A percentile compares a stretch with the other conserved stretches of the same genome.
These are phyloP conservation scores for Pardosa pseudoannulata DNA, from an alignment of 2,888 invertebrate genomes.

Conservation along the genomic window DNA sequence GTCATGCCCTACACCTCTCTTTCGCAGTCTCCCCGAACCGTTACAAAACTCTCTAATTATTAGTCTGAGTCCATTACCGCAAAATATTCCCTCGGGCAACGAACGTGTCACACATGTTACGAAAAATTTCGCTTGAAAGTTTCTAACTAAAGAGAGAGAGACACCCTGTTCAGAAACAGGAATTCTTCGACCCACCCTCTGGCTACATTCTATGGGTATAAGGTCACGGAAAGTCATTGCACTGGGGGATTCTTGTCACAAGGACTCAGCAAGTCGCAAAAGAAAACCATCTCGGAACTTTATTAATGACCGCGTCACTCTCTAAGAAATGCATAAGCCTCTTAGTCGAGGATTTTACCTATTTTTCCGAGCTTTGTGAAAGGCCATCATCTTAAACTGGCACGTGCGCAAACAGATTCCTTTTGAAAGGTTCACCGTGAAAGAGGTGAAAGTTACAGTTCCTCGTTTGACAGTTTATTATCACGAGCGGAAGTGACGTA, in stretches of 20 bases:
- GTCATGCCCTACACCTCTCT: no score
- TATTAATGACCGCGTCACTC: not conserved
- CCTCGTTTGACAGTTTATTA: no score
- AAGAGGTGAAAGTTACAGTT: no score
- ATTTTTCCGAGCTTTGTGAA: no score
- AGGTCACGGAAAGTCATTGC: slow-evolving; percentile 8
- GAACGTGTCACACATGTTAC: not conserved
- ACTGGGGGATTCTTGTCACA: slow-evolving; percentile 3
- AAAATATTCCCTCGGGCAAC: not conserved
- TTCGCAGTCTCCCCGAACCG: not conserved
- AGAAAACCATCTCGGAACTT: not conserved
- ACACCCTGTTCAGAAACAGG: slow-evolving; percentile 4
- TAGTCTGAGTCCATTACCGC: not conserved
- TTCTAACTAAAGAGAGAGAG: not conserved
- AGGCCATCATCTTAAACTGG: no score
- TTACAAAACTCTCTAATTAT: not conserved
- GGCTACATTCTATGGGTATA: not conserved
- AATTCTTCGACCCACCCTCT: not conserved
- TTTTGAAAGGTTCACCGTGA: no score
- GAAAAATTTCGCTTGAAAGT: not conserved
- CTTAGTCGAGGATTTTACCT: no score
- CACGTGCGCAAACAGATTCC: no score
- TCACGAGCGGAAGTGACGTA: no score
- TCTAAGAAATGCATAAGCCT: no score
- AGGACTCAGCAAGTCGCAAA: not conserved